Base-by-base conservation (phyloP, 1,140 invertebrate genomes). In the Acromyrmex echinatior region DNA sequence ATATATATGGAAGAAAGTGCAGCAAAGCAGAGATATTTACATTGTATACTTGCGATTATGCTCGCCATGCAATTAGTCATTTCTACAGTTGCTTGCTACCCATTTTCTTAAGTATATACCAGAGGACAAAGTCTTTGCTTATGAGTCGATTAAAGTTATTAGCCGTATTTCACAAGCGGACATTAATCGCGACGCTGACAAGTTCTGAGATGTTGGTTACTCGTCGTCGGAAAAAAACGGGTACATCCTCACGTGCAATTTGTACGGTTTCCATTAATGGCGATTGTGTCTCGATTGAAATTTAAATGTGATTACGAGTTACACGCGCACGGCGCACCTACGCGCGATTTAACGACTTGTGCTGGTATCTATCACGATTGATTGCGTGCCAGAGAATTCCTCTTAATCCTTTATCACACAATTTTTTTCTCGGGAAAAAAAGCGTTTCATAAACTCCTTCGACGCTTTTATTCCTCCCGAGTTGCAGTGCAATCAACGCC, bases 81-180 rank as follows among this genome's bases (percentile, higher is more conserved):
- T 25, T 60, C 66, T 31, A 39, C 53, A 35, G 53, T 62, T 49
- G 39, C 35, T n/a, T 16, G 68, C 80, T 65, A 82, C 68, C 39
- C 45, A 82, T 82, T 60, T 74, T 82, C 53, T 60, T 74, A 82
- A 82, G 45, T 82, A 74, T 74, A 82, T 31, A 74, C 25, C 21
- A 74, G 68, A 74, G 18, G 35, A 25, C 82, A 45, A 86, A 86
- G 87, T 81, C 84, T 90, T 60, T 9, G 45, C 60, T 35, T 76
- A 74, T 21, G 74, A 86, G 68, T 53, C 82, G 85, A 86, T 90
- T 91, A 82, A 88, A 90, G 73, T 90, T 90, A 90, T 90, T 86
- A 90, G 60, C 60, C 85, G 25, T 12, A 49, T 90, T 89, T 82
- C 78, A 78, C 21, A 90, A 90, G 62, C 68, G 53, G 45, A 31